Evolutionary conservation across 2,888 invertebrate species (phyloP), one percentile per base, ranked within the genome.

Genomic region (Yponomeuta sedellus): DNA sequence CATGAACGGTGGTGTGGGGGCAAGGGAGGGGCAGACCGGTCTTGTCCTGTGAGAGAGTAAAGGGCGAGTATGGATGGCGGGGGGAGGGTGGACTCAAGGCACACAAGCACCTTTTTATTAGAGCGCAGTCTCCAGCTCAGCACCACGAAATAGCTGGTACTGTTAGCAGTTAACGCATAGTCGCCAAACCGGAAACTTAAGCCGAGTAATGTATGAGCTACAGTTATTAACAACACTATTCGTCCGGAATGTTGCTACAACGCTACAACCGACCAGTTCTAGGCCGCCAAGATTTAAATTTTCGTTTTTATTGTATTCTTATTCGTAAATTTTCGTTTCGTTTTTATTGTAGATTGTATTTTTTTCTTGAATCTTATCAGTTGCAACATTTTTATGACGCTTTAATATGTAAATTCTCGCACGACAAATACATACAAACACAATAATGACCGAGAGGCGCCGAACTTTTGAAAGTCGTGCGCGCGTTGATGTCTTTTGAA

Each of bases 21-120:
- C 67, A 68, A 69, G 66, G 66, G 68, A 20, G 25, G 59, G 66
- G n/a, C n/a, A n/a, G n/a, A n/a, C n/a, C 72, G 74, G 44, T 80
- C 82, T 82, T 85, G 81, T 81, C 74, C 72, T 19, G 44, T 34
- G 34, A 34, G 34, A 34, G 8, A 4, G 25, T 34, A 34, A 34
- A 34, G 34, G 34, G 34, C 34, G 34, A 34, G 3, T 34, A 8
- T 34, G 34, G 34, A 34, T 34, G 34, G 34, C 68, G 67, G 68
- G 71, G 68, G 70, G 71, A 63, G 2, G 44, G 16, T 2, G 3
- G 11, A 10, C 1, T 3, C 11, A 44, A 52, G 16, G 44, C 44
- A 16, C 44, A 44, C 81, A 77, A 80, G 81, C 81, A 80, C 81
- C 80, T 82, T 83, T 80, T 81, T 81, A 84, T 81, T 79, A 75